Percentiles rank a stretch among this genome's conserved stretches.
Conservation (phyloP, 2,797 vertebrate genomes). For the Intellagama lesueurii region DNA sequence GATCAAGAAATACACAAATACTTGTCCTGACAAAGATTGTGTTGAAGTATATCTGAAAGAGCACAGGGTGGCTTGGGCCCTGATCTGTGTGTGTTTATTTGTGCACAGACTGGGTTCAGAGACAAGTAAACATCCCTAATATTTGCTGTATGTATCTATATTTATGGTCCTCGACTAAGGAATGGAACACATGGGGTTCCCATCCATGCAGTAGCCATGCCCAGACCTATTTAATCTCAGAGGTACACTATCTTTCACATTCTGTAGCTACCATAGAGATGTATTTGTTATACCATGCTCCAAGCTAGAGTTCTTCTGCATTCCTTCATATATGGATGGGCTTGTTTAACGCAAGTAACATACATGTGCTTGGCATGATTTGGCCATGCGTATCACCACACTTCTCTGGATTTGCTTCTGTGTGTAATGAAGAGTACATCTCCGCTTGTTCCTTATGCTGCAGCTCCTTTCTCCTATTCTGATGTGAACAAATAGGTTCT, state of each 20-base stretch:
- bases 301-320: background rate
- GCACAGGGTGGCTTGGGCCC: no score
- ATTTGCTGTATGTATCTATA: background rate
- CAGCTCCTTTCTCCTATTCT: background rate
- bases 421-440: background rate
- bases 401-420: no score
- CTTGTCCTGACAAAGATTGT: no score
- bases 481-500: background rate
- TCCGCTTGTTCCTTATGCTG: background rate
- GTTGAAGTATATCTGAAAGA: no score
- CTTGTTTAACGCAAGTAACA: no score
- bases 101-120: background rate
- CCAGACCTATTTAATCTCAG: background rate
- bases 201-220: background rate
- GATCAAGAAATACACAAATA: no score
- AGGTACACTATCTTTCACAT: background rate
- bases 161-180: background rate
- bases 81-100: no score
- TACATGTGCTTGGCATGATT: no score
- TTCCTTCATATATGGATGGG: background rate
- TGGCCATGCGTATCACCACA: no score
- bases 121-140: background rate
- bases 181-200: background rate
- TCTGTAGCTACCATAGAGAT: background rate
- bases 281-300: background rate